Conservation (phyloP, 2,113 vertebrate species). For the Nannobrachium achirus region DNA sequence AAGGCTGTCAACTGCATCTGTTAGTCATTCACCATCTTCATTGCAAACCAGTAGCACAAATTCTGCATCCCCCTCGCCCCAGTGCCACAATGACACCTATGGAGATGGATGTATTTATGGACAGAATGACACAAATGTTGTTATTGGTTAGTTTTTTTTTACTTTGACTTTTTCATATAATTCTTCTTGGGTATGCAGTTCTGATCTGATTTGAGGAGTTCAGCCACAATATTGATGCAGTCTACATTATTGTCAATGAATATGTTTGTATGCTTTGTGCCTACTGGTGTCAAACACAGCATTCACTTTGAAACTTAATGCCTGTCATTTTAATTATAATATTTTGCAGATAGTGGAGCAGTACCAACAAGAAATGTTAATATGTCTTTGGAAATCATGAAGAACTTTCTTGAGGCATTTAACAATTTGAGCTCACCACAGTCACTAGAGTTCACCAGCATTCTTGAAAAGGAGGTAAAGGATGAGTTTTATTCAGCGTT, state of each 20-base stretch:
- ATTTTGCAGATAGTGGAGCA: slow-evolving; percentile 37
- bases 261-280: background rate
- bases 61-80: slow-evolving; percentile 1
- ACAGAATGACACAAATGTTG: slow-evolving; percentile 1
- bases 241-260: background rate
- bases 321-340: background rate
- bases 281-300: background rate
- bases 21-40: too few species aligned
- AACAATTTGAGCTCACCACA: slow-evolving; percentile 39
- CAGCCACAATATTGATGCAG: background rate
- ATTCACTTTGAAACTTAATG: background rate
- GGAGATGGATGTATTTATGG: slow-evolving; percentile 56
- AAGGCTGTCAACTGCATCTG: too few species aligned
- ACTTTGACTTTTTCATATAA: background rate
- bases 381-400: slow-evolving; percentile 58
- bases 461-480: slow-evolving; percentile 55
- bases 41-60: background rate
- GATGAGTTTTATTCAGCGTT: background rate
- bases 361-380: slow-evolving; percentile 61
- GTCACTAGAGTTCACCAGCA: slow-evolving; percentile 40
- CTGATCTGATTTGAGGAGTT: too few species aligned
- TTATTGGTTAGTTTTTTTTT: slow-evolving; percentile 49
- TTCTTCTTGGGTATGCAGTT: too few species aligned
- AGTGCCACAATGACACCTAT: slow-evolving; percentile 31
- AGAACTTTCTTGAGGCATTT: slow-evolving; percentile 25